These are phyloP conservation scores for Chrysopa pallens DNA, from an alignment of 1,140 invertebrate genomes.

Conservation along the genomic window DNA sequence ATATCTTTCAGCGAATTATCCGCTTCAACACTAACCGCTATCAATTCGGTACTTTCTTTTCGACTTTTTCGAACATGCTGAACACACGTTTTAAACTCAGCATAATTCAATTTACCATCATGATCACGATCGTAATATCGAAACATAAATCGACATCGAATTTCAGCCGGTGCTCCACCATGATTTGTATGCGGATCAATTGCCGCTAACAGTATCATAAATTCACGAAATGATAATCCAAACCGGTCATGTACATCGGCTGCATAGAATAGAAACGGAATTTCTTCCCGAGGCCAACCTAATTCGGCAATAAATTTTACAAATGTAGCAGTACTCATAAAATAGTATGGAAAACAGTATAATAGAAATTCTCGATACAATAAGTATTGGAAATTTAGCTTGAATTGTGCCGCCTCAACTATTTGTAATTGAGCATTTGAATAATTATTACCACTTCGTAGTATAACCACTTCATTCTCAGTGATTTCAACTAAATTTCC, in stretches of 20 bases:
- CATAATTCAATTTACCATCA: constrained; percentile 10
- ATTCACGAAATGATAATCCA: constrained; percentile 24
- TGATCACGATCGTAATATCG: constrained; percentile 15
- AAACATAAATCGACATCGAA: constrained; percentile 27
- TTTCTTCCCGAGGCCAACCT: constrained; percentile 22
- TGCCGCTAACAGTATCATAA: constrained; percentile 22
- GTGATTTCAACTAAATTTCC: no score
- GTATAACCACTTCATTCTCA: no score
- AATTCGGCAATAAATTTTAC: constrained; percentile 22
- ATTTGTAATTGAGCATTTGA: no score
- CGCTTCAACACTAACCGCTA: constrained; percentile 10
- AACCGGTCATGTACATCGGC: constrained; percentile 23
- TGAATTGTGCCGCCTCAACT: no score
- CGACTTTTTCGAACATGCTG: constrained; percentile 10
- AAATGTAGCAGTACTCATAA: constrained; percentile 23
- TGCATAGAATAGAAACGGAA: constrained; percentile 22
- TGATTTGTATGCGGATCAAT: constrained; percentile 24
- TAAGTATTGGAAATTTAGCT: neutral
- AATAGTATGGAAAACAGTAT: constrained; percentile 22
- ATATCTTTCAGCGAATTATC: constrained; percentile 13
- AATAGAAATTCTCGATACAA: constrained; percentile 23
- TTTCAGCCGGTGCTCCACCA: constrained; percentile 20
- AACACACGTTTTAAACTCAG: constrained; percentile 13
- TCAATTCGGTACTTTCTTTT: constrained; percentile 10
- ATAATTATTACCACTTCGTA: no score